Percentiles rank a stretch among this genome's conserved stretches.
Conservation (phyloP, 2,888 invertebrate species). For the Strigamia transsilvanica region DNA sequence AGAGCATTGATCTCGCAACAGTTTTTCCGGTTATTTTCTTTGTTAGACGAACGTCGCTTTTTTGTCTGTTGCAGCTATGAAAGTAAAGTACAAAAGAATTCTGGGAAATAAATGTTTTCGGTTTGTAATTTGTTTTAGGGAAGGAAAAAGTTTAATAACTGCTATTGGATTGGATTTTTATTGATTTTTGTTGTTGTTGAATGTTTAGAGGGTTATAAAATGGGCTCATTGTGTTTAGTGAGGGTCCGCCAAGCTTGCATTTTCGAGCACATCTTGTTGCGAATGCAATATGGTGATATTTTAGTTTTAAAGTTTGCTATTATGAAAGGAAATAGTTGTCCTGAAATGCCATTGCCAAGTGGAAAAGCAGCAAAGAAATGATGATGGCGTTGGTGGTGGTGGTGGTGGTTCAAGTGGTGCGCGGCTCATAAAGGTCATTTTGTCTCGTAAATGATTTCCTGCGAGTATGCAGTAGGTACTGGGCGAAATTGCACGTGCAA, state of each 20-base stretch:
- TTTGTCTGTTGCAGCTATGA: too few relatives aligned
- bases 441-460: conserved; percentile 22
- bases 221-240: too few relatives aligned
- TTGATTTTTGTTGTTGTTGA: too few relatives aligned
- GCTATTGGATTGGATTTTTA: too few relatives aligned
- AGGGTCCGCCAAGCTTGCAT: too few relatives aligned
- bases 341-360: neutral
- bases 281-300: neutral
- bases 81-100: too few relatives aligned
- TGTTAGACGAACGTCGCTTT: too few relatives aligned
- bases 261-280: too few relatives aligned
- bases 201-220: too few relatives aligned
- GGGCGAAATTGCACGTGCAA: conserved; percentile 4
- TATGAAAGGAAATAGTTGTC: conserved; percentile 9
- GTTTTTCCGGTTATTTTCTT: neutral
- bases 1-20: neutral
- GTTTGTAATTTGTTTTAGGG: too few relatives aligned
- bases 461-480: conserved; percentile 10
- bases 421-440: conserved; percentile 33
- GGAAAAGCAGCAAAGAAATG: neutral
- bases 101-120: too few relatives aligned
- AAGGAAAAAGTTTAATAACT: too few relatives aligned
- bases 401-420: conserved; percentile 23
- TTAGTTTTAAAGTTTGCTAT: neutral
- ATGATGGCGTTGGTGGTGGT: neutral